phyloP scores from a whole-genome alignment of 2,888 invertebrate species.

The Leucophora obtusa region DNA sequence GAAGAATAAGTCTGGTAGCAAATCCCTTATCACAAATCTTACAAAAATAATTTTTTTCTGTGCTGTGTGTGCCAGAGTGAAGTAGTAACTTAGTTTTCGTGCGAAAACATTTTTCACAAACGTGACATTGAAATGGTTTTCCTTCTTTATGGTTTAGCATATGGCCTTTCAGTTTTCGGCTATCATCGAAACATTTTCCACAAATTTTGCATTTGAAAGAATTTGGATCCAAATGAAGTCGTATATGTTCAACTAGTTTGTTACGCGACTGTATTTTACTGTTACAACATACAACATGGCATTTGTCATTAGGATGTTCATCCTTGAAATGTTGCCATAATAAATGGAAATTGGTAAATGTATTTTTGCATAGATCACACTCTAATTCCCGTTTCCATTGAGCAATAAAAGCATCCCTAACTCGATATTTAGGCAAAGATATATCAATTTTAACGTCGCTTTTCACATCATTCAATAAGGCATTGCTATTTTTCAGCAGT shows the following conservation, averaged over 20 bases:
- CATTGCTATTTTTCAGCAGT: background rate
- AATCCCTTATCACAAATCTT: conserved; percentile 66
- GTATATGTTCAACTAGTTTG: conserved; percentile 66
- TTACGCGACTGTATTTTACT: conserved; percentile 66
- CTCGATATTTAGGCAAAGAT: background rate
- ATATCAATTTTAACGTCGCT: no score
- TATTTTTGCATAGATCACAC: conserved; percentile 64
- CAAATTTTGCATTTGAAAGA: conserved; percentile 66
- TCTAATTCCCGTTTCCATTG: conserved; percentile 63
- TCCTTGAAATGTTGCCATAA: conserved; percentile 65
- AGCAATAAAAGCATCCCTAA: conserved; percentile 57
- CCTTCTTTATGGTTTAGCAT: conserved; percentile 53
- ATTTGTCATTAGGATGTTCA: conserved; percentile 60
- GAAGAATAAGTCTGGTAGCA: conserved; percentile 47
- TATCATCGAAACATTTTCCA: conserved; percentile 60
- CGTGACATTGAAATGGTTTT: conserved; percentile 59
- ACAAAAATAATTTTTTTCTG: conserved; percentile 64
- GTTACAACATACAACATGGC: conserved; percentile 66
- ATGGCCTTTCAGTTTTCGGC: conserved; percentile 61
- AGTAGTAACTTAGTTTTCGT: conserved; percentile 56
- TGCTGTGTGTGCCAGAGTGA: conserved; percentile 65
- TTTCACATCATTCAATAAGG: background rate
- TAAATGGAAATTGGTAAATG: conserved; percentile 52
- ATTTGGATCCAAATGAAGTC: conserved; percentile 66
- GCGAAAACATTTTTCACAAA: conserved; percentile 65